Evolutionary conservation across 2,113 vertebrate species (phyloP).

Genomic region (Trogon surrucura): DNA sequence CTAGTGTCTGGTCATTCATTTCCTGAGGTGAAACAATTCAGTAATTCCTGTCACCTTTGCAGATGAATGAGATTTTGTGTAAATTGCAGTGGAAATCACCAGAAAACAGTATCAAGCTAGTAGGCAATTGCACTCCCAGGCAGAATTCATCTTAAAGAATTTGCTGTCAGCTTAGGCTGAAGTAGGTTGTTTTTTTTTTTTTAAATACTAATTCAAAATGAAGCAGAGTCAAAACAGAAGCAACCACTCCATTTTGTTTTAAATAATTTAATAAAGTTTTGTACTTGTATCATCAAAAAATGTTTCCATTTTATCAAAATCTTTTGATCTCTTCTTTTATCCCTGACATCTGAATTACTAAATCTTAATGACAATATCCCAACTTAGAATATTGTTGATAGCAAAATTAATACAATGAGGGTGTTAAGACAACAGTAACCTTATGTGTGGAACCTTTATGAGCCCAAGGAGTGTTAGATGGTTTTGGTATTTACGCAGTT

Average conservation of each 20-base stretch:
- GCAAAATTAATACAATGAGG: neutral
- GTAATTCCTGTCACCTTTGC: neutral
- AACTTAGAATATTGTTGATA: neutral
- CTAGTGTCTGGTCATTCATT: neutral
- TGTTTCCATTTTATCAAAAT: neutral
- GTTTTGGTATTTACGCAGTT: neutral
- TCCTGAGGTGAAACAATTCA: neutral
- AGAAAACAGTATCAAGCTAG: neutral
- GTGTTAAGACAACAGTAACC: neutral
- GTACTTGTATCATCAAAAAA: neutral
- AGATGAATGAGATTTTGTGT: neutral
- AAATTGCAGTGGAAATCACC: neutral
- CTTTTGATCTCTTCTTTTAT: neutral
- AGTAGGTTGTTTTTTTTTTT: neutral
- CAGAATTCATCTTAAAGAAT: neutral
- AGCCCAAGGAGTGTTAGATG: neutral
- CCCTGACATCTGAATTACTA: neutral
- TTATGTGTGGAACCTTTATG: neutral
- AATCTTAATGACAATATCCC: neutral
- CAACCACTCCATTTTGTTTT: neutral
- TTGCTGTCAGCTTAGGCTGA: neutral
- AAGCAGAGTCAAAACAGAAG: neutral
- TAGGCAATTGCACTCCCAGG: neutral
- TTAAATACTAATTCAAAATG: neutral
- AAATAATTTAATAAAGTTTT: neutral